Evolutionary conservation across 2,888 invertebrate genomes (phyloP).

Genomic region (Dysmachus trigonus): DNA sequence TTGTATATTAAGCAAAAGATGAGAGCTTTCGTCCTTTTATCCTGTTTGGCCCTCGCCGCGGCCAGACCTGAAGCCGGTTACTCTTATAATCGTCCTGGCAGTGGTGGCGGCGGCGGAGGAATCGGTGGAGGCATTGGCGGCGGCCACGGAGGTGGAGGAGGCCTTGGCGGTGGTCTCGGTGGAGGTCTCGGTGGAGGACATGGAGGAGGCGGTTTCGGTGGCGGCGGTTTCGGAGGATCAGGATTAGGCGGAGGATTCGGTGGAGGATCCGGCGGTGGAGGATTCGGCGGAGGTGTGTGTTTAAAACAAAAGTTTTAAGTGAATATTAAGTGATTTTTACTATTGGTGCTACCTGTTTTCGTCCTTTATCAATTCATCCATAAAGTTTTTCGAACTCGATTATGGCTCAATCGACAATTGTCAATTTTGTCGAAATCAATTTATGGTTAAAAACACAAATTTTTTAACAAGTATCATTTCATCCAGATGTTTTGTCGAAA

Average conservation of each 20-base stretch:
- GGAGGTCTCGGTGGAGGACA: constrained; percentile 48
- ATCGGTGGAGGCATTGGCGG: constrained; percentile 56
- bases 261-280: constrained; percentile 47
- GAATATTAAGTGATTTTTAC: not conserved
- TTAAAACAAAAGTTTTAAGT: constrained; percentile 7
- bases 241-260: constrained; percentile 53
- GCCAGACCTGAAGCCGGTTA: constrained; percentile 64
- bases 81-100: constrained; percentile 64
- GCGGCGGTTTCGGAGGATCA: constrained; percentile 47
- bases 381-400: not conserved
- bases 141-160: constrained; percentile 52
- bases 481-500: too few relatives aligned
- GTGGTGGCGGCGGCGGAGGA: constrained; percentile 58
- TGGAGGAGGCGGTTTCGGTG: constrained; percentile 14
- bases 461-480: too few relatives aligned
- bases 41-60: constrained; percentile 63
- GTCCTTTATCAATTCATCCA: not conserved
- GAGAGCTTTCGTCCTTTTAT: constrained; percentile 64
- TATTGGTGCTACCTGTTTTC: not conserved
- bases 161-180: constrained; percentile 51
- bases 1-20: constrained; percentile 54
- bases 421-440: too few relatives aligned
- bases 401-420: too few relatives aligned
- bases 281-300: constrained; percentile 45
- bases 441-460: too few relatives aligned